Conservation (phyloP, 1,140 invertebrate species). For the Lamellibrachia luymesi region DNA sequence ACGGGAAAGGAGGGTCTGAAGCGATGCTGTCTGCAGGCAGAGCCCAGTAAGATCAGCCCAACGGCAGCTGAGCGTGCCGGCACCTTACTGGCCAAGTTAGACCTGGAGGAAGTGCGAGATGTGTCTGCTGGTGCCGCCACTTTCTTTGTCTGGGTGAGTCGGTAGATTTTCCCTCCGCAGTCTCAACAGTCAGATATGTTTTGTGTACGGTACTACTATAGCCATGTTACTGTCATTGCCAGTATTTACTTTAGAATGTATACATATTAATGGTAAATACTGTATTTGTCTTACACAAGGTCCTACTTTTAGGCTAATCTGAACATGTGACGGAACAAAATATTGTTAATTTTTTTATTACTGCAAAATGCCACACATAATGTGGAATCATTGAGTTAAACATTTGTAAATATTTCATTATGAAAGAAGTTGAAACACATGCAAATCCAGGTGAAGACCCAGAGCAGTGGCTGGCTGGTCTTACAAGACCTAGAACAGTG, state of each 20-base stretch:
- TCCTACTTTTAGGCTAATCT: too few species aligned
- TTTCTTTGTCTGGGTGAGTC: slow-evolving; percentile 52
- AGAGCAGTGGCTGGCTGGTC: too few species aligned
- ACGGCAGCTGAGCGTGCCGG: slow-evolving; percentile 38
- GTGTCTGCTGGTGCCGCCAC: slow-evolving; percentile 54
- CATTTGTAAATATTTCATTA: too few species aligned
- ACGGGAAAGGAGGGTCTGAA: slow-evolving; percentile 54
- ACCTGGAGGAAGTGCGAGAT: slow-evolving; percentile 51
- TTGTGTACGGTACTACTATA: neutral
- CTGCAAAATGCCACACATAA: too few species aligned
- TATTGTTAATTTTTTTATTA: too few species aligned
- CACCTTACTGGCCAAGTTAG: slow-evolving; percentile 39
- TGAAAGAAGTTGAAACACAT: too few species aligned
- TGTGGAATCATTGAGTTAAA: too few species aligned
- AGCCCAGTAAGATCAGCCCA: slow-evolving; percentile 38
- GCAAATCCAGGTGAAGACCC: too few species aligned
- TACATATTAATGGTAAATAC: neutral
- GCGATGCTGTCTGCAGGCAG: slow-evolving; percentile 45
- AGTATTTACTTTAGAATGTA: neutral
- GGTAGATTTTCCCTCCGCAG: neutral
- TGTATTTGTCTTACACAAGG: neutral
- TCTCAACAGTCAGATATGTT: neutral
- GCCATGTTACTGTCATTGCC: neutral
- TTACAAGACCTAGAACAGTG: too few species aligned
- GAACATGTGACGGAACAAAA: too few species aligned